Percentiles rank a stretch among this genome's conserved stretches.
Evolutionary conservation across 2,797 vertebrate genomes (phyloP).

Genomic region (Hybognathus amarus): DNA sequence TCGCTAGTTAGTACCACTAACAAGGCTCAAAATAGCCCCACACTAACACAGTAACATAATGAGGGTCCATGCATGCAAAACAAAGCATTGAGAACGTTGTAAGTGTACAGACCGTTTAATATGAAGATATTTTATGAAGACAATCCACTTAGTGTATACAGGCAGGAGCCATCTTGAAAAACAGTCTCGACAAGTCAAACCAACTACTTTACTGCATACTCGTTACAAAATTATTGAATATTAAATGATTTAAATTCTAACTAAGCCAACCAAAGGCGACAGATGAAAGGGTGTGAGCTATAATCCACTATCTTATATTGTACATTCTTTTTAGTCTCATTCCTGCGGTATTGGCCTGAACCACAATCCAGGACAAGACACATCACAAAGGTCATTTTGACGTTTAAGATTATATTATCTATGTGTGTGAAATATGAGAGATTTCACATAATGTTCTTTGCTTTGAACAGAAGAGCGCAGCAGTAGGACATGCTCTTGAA

Average conservation of each 20-base stretch:
- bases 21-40: no score
- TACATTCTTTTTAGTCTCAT: conserved; percentile 51
- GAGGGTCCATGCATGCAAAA: no score
- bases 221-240: background rate
- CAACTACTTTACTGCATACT: background rate
- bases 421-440: background rate
- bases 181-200: no score
- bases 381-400: conserved; percentile 58
- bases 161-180: no score
- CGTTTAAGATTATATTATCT: background rate
- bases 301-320: conserved; percentile 3
- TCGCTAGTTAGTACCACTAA: no score
- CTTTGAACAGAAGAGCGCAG: conserved; percentile 30
- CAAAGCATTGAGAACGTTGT: no score
- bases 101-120: no score
- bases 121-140: no score
- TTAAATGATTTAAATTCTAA: background rate
- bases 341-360: conserved; percentile 25
- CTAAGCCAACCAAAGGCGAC: background rate
- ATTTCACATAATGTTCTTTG: conserved; percentile 21
- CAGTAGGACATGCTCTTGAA: conserved; percentile 27
- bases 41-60: no score
- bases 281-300: background rate
- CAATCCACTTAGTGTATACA: no score
- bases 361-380: conserved; percentile 50